Evolutionary conservation across 1,140 invertebrate genomes (phyloP), one percentile per base, ranked within the genome.

Genomic region (Tetramorium simillimum): DNA sequence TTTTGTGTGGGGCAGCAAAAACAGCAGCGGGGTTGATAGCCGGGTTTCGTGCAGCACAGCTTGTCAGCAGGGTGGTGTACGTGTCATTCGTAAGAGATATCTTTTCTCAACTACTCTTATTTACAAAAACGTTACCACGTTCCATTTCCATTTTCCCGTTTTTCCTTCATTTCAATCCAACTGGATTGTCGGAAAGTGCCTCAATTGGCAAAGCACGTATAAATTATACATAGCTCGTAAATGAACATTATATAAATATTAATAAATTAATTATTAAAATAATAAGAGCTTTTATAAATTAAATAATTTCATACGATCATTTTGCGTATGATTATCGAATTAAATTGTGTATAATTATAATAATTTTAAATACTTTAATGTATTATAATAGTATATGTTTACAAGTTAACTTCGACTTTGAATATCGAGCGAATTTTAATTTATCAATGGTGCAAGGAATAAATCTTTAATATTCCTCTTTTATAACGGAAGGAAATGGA

Each of bases 61-160:
- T 95, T 95, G 95, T 95, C 95, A 95, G 95, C 95, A 95, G 93
- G 94, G 94, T 95, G 94, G 94, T 95, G 93, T 95, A 93, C 92
- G 93, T 94, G 93, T 95, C 92, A 93, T 94, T 94, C 92, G 88
- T 90, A 94, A 93, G 88, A 94, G 89, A 92, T 92, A 89, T 94
- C 91, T 91, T 91, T 92, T 92, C 80, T 84, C 76, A 90, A 93
- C 91, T 93, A 95, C 92, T 94, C 92, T 95, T 94, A 94, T 95
- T 93, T 94, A 94, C 92, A 95, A 90, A 76, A 90, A 92, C 87
- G 90, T 85, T 89, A 87, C 63, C 86, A 63, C 91, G 90, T 90
- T 94, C 92, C 92, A 92, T 92, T 92, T 86, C 88, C 62, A 21
- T 67, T 60, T 73, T 43, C 67, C 21, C 46, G 5, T 46, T 62